These are phyloP conservation scores for Bilobella aurantiaca DNA, from an alignment of 1,140 invertebrate genomes.

Conservation along the genomic window DNA sequence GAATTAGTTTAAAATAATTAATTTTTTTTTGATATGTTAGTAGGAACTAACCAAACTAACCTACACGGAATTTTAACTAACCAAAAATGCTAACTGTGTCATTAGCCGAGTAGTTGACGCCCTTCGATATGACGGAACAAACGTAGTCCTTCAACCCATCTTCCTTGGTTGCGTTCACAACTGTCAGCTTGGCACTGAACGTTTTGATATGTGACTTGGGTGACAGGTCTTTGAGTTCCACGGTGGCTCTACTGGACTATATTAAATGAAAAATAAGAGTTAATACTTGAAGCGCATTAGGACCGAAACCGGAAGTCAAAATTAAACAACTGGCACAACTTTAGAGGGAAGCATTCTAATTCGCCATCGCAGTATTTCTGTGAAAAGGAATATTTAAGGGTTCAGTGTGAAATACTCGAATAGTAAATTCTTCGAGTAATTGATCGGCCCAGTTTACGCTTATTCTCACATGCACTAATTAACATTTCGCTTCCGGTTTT, in stretches of 20 bases:
- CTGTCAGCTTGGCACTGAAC: slow-evolving; percentile 4
- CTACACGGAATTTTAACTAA: slow-evolving; percentile 1
- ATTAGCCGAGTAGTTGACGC: background rate
- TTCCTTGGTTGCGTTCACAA: slow-evolving; percentile 8
- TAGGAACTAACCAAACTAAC: background rate
- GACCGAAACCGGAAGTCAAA: background rate
- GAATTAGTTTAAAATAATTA: background rate
- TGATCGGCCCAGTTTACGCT: too few species aligned
- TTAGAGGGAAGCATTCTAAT: background rate
- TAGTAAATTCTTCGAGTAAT: background rate
- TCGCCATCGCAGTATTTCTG: background rate
- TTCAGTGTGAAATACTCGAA: background rate
- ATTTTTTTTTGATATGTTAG: background rate
- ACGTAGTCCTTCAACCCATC: slow-evolving; percentile 5
- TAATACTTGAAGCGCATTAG: background rate
- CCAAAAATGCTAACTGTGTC: slow-evolving; percentile 10
- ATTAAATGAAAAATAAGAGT: background rate
- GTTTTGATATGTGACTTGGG: background rate
- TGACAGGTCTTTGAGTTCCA: background rate
- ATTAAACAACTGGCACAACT: background rate
- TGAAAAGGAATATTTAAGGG: background rate
- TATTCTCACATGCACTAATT: background rate
- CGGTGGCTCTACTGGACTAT: slow-evolving; percentile 10
- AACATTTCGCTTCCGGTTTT: background rate
- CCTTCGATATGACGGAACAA: background rate